A percentile compares a stretch with the other conserved stretches of the same genome.
Conservation (phyloP, 1,140 invertebrate genomes). For the Drosophila novamexicana region DNA sequence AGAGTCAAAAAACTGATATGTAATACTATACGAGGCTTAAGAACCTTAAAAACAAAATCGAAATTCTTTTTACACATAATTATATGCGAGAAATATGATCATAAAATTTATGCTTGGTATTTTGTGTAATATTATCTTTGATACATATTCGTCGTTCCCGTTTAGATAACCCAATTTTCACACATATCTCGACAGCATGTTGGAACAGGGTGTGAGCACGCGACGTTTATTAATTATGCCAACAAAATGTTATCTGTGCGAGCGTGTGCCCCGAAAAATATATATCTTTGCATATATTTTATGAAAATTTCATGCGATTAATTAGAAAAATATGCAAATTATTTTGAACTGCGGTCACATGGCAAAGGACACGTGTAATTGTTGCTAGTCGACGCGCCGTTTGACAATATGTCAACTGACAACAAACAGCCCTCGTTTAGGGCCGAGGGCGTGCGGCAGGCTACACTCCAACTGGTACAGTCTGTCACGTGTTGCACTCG, state of each 20-base stretch:
- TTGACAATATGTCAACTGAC: conserved; percentile 80
- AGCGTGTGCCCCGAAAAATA: conserved; percentile 29
- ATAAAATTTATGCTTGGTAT: not conserved
- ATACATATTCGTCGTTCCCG: not conserved
- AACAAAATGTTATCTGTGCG: conserved; percentile 63
- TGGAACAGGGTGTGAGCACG: conserved; percentile 63
- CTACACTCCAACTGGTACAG: conserved; percentile 47
- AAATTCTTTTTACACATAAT: not conserved
- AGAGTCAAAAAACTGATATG: not conserved
- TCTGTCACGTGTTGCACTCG: conserved; percentile 72
- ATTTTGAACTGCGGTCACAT: conserved; percentile 45
- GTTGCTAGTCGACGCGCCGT: conserved; percentile 67
- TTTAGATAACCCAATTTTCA: conserved; percentile 43
- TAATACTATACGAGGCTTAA: not conserved
- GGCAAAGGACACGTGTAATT: conserved; percentile 73
- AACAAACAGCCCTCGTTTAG: conserved; percentile 39
- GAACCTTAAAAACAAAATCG: not conserved
- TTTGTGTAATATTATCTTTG: not conserved
- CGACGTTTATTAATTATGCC: conserved; percentile 75
- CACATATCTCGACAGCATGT: conserved; percentile 39
- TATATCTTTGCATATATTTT: conserved; percentile 39
- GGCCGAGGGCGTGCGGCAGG: conserved; percentile 11
- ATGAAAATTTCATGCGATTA: conserved; percentile 73
- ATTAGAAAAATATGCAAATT: conserved; percentile 82
- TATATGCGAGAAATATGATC: not conserved